Evolutionary conservation across 2,113 vertebrate species (phyloP), one percentile per base, ranked within the genome.

Genomic region (Shinisaurus crocodilurus): DNA sequence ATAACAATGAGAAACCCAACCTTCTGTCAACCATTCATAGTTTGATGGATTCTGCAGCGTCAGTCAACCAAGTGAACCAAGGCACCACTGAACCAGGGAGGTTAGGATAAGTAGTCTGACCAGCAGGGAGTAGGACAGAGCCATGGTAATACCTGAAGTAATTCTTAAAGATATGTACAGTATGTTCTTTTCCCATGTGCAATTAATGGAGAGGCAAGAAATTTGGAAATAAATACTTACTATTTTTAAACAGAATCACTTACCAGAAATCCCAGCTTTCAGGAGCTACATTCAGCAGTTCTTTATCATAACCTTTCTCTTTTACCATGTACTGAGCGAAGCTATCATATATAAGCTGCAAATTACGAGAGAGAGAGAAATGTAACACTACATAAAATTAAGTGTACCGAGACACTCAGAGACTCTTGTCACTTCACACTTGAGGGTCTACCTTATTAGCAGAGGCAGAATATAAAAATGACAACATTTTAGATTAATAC

Each of bases 191-290:
- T 43, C 89, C 86, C 18, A 65, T 5, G 57, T 32, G 29, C 23
- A 69, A 54, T 29, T 87, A 92, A 86, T 6, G 13, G 85, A 77
- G 84, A 75, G 23, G 82, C 45, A 48, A 89, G 85, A 91, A 83
- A n/a, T 85, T 27, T 75, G 25, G 80, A 48, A 34, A 54, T 3
- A 57, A 60, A 84, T n/a, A 87, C 29, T 15, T 90, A 88, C 54
- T 72, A 20, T 57, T 85, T 87, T 91, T 25, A 77, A 79, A 82
- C 60, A 70, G 86, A 75, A 0, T 0, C 89, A 97, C 98, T 98
- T 96, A 99, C 99, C 99, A 99, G 96, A 99, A 99, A 95, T 98
- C 98, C 98, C 99, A 99, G 76, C 96, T 97, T 57, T 98, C 98
- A 60, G 98, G 97, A 88, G 98, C 97, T 50, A 99, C 94, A 79